Evolutionary conservation across 1,140 invertebrate genomes (phyloP).

Genomic region (Aphis gossypii): DNA sequence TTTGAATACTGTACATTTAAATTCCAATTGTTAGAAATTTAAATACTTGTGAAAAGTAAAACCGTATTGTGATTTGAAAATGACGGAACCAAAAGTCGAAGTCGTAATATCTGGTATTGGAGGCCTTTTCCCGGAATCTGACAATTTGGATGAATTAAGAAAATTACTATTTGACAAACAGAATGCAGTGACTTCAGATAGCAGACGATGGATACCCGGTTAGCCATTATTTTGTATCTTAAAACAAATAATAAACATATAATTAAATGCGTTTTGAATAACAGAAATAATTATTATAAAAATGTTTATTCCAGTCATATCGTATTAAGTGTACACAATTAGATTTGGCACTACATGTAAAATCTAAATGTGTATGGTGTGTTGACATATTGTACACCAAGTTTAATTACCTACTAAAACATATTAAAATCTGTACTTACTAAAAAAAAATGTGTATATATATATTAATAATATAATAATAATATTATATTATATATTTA

Average conservation of each 20-base stretch:
- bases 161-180: constrained; percentile 68
- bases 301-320: neutral
- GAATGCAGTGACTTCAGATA: constrained; percentile 71
- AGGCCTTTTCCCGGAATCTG: constrained; percentile 71
- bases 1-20: neutral
- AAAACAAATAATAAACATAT: neutral
- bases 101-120: constrained; percentile 72
- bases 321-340: neutral
- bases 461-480: no score
- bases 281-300: neutral
- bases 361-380: no score
- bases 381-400: no score
- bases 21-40: neutral
- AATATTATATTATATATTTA: no score
- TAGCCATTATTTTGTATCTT: constrained; percentile 32
- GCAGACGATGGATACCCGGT: constrained; percentile 70
- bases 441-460: no score
- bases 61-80: neutral
- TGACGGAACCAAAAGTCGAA: constrained; percentile 56
- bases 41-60: neutral
- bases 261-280: neutral
- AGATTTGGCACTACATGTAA: no score
- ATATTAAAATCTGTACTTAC: no score
- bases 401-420: no score
- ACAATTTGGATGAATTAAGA: constrained; percentile 70